A percentile compares a stretch with the other conserved stretches of the same genome.
These are phyloP conservation scores for Ganaspis brasiliensis DNA, from an alignment of 2,888 invertebrate genomes.

Conservation along the genomic window DNA sequence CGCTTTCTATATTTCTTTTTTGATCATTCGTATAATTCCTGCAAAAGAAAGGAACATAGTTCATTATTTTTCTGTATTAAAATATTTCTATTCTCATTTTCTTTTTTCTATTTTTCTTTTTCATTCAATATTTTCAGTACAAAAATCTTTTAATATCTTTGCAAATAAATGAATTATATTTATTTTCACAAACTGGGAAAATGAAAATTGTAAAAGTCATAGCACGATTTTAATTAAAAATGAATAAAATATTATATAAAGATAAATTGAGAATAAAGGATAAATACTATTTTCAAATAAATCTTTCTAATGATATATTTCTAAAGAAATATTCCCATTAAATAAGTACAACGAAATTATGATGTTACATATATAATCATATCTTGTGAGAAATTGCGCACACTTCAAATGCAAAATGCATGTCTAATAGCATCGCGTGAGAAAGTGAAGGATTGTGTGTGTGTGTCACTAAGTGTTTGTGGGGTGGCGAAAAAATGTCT, in stretches of 20 bases:
- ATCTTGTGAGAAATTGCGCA: constrained; percentile 10
- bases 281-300: no score
- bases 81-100: background rate
- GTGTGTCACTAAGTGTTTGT: constrained; percentile 9
- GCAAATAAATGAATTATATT: no score
- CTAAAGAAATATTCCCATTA: no score
- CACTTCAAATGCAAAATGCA: constrained; percentile 8
- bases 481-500: constrained; percentile 31
- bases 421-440: constrained; percentile 16
- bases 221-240: no score
- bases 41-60: constrained; percentile 8
- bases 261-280: background rate
- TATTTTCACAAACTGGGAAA: no score
- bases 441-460: background rate
- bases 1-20: constrained; percentile 29
- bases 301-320: no score
- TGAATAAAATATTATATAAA: background rate
- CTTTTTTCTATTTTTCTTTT: background rate
- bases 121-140: no score
- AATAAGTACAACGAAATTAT: background rate
- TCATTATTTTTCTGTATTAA: constrained; percentile 32
- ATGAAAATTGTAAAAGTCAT: no score
- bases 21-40: constrained; percentile 27
- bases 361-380: constrained; percentile 10
- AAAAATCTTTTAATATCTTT: no score